Percentiles rank a stretch among this genome's conserved stretches.
Evolutionary conservation across 2,113 vertebrate species (phyloP).

Genomic region (Typhlomys cinereus): DNA sequence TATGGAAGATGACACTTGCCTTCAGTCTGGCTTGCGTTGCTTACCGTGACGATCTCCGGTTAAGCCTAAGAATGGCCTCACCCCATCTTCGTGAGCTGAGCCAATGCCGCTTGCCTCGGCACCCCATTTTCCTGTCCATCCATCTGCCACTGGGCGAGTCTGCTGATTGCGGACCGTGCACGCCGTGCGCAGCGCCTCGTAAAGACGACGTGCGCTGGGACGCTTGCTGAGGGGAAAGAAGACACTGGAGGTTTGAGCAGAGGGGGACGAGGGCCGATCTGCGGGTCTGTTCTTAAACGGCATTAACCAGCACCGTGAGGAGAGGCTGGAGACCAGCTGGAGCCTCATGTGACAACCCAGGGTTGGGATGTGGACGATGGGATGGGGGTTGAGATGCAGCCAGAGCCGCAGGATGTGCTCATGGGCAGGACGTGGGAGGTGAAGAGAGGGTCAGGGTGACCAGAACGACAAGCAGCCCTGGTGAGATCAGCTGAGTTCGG

Average conservation of each 20-base stretch:
- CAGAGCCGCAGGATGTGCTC: not conserved
- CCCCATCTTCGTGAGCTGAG: too few species aligned
- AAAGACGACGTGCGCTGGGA: not conserved
- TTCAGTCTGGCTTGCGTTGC: not conserved
- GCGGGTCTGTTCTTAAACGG: not conserved
- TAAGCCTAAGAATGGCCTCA: too few species aligned
- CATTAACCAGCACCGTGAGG: rapidly evolving
- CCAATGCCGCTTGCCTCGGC: too few species aligned
- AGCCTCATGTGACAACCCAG: not conserved
- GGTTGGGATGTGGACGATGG: not conserved
- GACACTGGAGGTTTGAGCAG: not conserved
- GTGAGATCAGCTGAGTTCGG: not conserved
- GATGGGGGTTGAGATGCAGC: rapidly evolving
- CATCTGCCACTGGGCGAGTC: not conserved
- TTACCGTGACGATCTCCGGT: not conserved
- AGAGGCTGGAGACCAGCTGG: not conserved
- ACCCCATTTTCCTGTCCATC: not conserved
- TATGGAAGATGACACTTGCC: not conserved
- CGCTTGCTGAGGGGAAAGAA: not conserved
- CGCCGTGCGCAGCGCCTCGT: too few species aligned
- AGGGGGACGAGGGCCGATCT: not conserved
- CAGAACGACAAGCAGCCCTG: not conserved
- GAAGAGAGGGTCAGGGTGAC: not conserved
- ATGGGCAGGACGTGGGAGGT: rapidly evolving
- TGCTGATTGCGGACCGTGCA: not conserved